phyloP scores from a whole-genome alignment of 2,113 vertebrate species.

The Eulemur macaco region DNA sequence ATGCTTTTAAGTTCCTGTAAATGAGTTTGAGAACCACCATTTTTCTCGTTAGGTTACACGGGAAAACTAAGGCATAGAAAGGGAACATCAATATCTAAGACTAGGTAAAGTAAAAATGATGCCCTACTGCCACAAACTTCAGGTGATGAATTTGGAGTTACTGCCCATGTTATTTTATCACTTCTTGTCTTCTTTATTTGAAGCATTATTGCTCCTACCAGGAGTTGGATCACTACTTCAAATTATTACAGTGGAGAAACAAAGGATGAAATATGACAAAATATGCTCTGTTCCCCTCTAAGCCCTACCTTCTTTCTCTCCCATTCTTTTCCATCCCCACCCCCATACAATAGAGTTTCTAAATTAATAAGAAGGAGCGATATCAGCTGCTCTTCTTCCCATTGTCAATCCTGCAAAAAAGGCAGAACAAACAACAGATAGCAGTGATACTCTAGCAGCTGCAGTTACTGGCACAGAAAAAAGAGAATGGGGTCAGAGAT shows the following conservation, averaged over 20 bases:
- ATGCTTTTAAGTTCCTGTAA: background rate
- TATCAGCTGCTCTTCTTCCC: background rate
- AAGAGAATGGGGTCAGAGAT: background rate
- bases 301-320: background rate
- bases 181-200: background rate
- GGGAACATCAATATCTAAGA: background rate
- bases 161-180: background rate
- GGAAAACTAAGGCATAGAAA: background rate
- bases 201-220: background rate
- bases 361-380: background rate
- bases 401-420: background rate
- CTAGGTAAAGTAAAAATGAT: background rate
- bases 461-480: background rate
- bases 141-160: background rate
- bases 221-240: too few relatives aligned
- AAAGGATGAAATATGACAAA: background rate
- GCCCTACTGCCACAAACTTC: background rate
- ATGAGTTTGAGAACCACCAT: background rate
- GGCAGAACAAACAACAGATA: background rate
- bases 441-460: background rate
- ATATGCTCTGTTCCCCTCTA: background rate
- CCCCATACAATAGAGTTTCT: background rate
- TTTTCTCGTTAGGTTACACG: background rate
- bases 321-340: accelerated
- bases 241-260: background rate